Base-by-base conservation (phyloP, 2,113 vertebrate species). In the Microtus oregoni region DNA sequence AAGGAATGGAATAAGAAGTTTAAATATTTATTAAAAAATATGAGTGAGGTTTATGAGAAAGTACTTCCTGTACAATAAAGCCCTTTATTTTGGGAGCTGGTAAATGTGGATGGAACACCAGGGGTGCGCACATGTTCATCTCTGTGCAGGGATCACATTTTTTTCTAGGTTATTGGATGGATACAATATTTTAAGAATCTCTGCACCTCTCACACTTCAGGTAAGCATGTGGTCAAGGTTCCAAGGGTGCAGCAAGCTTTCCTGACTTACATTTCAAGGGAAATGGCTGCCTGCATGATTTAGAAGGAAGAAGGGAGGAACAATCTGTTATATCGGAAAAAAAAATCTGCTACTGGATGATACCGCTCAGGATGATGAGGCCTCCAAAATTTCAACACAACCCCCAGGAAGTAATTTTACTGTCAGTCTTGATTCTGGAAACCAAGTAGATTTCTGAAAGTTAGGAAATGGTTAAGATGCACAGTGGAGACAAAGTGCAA, bases 381-480 rank as follows among this genome's bases (percentile, higher is more conserved):
- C 96, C 89, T 85, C n/a, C 55, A 17, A 81, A 81, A 90, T 94
- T 93, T 88, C 61, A 92, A 76, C 24, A 76, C 61, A 76, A 72
- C 19, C 35, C 63, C 30, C 38, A 75, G 72, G 88, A 96, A 95
- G 35, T 76, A 35, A 90, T 77, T 96, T 92, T 87, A 85, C 70
- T 61, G 13, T 68, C 30, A 67, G 35, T 86, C 44, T 95, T 95
- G 92, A 73, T 76, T 90, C 70, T 81, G n/a, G 50, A 88, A 94
- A 32, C 47, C 17, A 86, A 55, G 87, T 90, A 75, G 94, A 55
- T 10, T 89, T 44, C 14, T 44, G 79, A 24, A 24, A 50, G 32
- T 90, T 73, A 30, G 47, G 55, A 77, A 47, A 44, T 61, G n/a
- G 70, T 50, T 55, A 88, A 47, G 32, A 14, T 38, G 22, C 38